Percentiles rank a stretch among this genome's conserved stretches.
Evolutionary conservation across 2,113 vertebrate species (phyloP).

Genomic region (Salvator merianae): DNA sequence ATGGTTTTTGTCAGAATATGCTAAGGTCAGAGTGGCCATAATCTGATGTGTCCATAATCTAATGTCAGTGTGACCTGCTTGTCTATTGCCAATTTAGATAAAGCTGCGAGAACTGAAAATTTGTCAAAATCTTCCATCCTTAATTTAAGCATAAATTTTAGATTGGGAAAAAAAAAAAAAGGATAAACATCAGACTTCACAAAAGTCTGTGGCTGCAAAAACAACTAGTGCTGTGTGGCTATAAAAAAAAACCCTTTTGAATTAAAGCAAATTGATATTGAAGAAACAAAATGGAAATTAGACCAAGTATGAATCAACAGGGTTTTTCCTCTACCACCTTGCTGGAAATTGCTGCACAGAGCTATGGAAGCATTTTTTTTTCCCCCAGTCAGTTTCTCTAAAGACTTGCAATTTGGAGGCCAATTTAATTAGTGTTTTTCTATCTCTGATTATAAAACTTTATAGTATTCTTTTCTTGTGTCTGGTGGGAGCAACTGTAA

Average conservation of each 20-base stretch:
- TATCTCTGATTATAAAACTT: neutral
- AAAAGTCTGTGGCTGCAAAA: neutral
- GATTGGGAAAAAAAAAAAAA: too few relatives aligned
- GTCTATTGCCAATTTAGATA: too few relatives aligned
- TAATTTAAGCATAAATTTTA: neutral
- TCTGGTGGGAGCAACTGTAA: neutral
- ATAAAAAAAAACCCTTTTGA: neutral
- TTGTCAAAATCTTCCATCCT: neutral
- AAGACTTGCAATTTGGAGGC: conserved; percentile 6
- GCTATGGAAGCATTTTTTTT: neutral
- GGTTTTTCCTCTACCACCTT: neutral
- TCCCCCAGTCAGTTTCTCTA: neutral
- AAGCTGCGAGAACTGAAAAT: neutral
- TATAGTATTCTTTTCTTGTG: conserved; percentile 4
- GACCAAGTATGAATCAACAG: neutral
- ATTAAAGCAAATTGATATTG: neutral
- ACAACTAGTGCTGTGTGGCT: neutral
- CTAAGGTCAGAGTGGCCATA: too few relatives aligned
- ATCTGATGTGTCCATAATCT: too few relatives aligned
- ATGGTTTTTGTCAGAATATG: too few relatives aligned
- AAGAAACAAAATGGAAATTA: neutral
- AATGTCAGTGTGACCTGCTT: too few relatives aligned
- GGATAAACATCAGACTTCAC: neutral
- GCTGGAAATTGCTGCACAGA: neutral
- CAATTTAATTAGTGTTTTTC: conserved; percentile 1